These are phyloP conservation scores for Lypha dubia DNA, from an alignment of 2,888 invertebrate genomes.

Conservation along the genomic window DNA sequence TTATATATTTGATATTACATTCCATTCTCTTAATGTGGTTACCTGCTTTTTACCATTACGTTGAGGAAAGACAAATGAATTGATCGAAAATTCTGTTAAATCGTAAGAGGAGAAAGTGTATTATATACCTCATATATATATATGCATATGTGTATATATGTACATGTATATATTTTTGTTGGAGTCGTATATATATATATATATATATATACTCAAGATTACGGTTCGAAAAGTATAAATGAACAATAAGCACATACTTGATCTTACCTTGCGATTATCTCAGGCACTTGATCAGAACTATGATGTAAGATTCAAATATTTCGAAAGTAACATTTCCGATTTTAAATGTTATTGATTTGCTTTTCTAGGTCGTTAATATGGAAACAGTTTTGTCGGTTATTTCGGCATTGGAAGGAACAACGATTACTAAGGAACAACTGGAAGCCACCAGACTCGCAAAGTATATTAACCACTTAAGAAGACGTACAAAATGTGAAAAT, in stretches of 20 bases:
- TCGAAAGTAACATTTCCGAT: neutral
- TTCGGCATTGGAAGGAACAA: constrained; percentile 94
- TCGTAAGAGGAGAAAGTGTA: neutral
- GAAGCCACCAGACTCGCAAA: constrained; percentile 96
- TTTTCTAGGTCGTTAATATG: constrained; percentile 95
- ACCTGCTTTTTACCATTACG: constrained; percentile 6
- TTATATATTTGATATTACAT: constrained; percentile 49
- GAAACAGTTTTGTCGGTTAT: constrained; percentile 96
- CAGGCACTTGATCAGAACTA: constrained; percentile 98
- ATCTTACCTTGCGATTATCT: constrained; percentile 97
- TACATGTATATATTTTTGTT: neutral
- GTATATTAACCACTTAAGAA: constrained; percentile 95
- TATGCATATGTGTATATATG: neutral
- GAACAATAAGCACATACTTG: constrained; percentile 90
- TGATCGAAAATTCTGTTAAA: neutral
- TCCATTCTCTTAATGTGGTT: constrained; percentile 3
- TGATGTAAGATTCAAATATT: constrained; percentile 91
- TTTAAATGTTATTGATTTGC: neutral
- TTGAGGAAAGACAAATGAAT: constrained; percentile 1
- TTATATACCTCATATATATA: no score
- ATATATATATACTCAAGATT: neutral
- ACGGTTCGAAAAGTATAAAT: constrained; percentile 84
- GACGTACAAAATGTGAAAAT: constrained; percentile 92
- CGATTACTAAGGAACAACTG: constrained; percentile 83
- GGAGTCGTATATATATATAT: neutral